Conservation (phyloP, 2,888 invertebrate genomes). For the Acrobasis consociella region DNA sequence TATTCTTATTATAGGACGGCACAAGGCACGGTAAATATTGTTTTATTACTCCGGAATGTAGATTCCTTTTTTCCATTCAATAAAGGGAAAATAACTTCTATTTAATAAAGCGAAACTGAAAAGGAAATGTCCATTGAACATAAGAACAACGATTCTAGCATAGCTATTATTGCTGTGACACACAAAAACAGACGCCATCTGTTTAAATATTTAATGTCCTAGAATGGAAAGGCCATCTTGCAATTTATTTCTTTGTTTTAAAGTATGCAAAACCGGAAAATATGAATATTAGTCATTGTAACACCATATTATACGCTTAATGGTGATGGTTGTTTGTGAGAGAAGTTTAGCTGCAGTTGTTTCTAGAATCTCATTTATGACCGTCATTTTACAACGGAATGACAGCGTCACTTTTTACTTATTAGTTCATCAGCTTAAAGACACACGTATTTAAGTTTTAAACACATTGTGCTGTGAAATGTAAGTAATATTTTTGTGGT, state of each 20-base stretch:
- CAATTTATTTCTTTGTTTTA: conserved; percentile 10
- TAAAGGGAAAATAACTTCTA: too few relatives aligned
- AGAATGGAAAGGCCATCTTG: conserved; percentile 1
- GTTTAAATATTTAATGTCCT: conserved; percentile 23
- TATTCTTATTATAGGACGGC: too few relatives aligned
- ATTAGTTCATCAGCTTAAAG: neutral
- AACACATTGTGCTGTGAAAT: neutral
- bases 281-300: conserved; percentile 16
- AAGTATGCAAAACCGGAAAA: conserved; percentile 6
- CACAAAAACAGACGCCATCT: conserved; percentile 15
- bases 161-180: neutral
- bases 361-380: conserved; percentile 8
- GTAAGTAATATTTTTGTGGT: neutral
- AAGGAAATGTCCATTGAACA: too few relatives aligned
- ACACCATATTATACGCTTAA: conserved; percentile 8
- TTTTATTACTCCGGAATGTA: too few relatives aligned
- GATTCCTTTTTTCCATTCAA: too few relatives aligned
- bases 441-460: neutral
- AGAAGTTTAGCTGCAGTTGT: conserved; percentile 1
- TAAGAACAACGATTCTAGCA: neutral
- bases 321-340: conserved; percentile 12
- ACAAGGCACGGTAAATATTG: too few relatives aligned
- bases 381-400: neutral
- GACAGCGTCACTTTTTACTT: neutral
- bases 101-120: too few relatives aligned